Base-by-base conservation (phyloP, 30 jellyfish, hydroid and myxozoan genomes). In the Aurelia aurita complex sp. Pacific region DNA sequence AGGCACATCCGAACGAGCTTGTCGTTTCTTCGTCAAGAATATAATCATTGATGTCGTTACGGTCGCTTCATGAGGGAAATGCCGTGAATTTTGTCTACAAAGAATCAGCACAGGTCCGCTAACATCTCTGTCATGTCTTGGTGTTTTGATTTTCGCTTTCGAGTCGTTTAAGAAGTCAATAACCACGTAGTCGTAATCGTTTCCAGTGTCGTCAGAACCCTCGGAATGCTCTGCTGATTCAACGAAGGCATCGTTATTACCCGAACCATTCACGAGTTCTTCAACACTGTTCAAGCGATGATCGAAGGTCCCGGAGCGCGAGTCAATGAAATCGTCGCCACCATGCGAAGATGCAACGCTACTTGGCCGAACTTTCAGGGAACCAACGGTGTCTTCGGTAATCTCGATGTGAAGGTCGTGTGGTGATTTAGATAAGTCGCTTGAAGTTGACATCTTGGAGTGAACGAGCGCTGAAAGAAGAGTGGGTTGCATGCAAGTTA, bases 401-500 rank as follows among this genome's bases (percentile, higher is more conserved):
- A 83, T 72, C 66, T 83, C 92, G 42, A 83, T 73, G 74, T 83
- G 92, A 16, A 83, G 34, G 66, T 83, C 87, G 61, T 64, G 87
- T 10, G 71, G 15, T 35, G 82, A 59, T 73, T 40, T 40, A 40
- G 52, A 40, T 40, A 40, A 40, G 52, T 9, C 52, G 52, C 52
- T 40, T 40, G 52, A 40, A 40, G 52, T 40, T 40, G 52, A 40
- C 52, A 40, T 40, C 9, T 40, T 40, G 52, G 6, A 40, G 52
- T 40, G 52, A 3, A 40, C 52, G 52, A 40, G 52, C 6, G 52
- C 52, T 40, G 9, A 40, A 40, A 40, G 8, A 40, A 40, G 52
- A 40, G 52, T 40, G 52, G 9, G 52, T 40, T 40, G 52, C 52
- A 9, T 40, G 52, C 52, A 40, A 40, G 52, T 40, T 40, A 40